Base-by-base conservation (phyloP, 2,888 invertebrate species). In the Acleris literana region DNA sequence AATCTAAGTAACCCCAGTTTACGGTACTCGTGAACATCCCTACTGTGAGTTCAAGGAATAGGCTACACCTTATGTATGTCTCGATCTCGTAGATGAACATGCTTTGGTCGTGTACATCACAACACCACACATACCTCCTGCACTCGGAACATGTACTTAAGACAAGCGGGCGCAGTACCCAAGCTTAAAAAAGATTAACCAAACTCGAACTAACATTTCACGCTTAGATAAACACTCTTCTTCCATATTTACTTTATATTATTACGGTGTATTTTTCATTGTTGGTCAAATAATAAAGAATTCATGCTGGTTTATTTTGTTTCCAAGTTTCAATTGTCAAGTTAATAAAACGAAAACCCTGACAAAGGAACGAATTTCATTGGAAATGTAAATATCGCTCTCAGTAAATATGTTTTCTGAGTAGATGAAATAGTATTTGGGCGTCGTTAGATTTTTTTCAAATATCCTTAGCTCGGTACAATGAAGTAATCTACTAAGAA, bases 191-290 rank as follows among this genome's bases (percentile, higher is more conserved):
- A 55, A 55, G 17, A 48, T 55, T 33, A 46, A 33, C 46, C 1
- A 25, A 52, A 43, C 51, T 9, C 17, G 52, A 44, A 54, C 29
- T 46, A 18, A 53, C 29, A 18, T 29, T 61, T 46, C 53, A 46
- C 43, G 43, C 44, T 29, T 13, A 5, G 44, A 33, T 29, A 61
- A 18, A 44, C 53, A 29, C 18, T 18, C 44, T 46, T 29, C 48
- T 49, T 11, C 48, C 25, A 39, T 6, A 18, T 20, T 39, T 33
- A 33, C 16, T 5, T 44, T n/a, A 44, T 44, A n/a, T 44, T 33
- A 13, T 39, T 39, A 39, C 13, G 39, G 3, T 13, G 39, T 39
- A 9, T 39, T 39, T 39, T 39, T 39, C 39, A 13, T 39, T 13
- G 39, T 39, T 39, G 39, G 13, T 13, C 39, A 39, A 39, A 39